A percentile compares a stretch with the other conserved stretches of the same genome.
These are phyloP conservation scores for Vulpes lagopus DNA, from an alignment of 2,113 vertebrate species.

Conservation along the genomic window DNA sequence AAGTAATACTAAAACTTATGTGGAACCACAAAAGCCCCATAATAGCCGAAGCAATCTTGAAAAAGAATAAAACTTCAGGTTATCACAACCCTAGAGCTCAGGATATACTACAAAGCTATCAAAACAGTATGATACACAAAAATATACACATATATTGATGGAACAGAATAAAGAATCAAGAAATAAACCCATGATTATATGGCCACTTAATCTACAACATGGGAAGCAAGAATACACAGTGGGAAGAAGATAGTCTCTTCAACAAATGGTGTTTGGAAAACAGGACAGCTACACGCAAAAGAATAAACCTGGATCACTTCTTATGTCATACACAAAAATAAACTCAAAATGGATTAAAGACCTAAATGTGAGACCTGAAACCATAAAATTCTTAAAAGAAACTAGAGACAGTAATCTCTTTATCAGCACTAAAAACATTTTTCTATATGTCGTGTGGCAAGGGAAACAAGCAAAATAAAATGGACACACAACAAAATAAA, in stretches of 20 bases:
- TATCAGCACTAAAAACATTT: background rate
- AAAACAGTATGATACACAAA: background rate
- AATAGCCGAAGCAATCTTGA: too few species aligned
- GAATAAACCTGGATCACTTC: background rate
- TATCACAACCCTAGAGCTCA: background rate
- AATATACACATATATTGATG: background rate
- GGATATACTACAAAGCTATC: background rate
- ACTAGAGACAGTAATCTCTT: background rate
- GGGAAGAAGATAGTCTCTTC: background rate
- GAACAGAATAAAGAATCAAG: background rate
- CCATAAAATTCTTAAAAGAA: background rate
- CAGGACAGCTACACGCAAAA: background rate
- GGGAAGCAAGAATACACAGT: background rate
- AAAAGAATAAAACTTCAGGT: too few species aligned
- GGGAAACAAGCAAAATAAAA: background rate
- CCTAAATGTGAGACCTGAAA: background rate
- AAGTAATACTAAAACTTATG: too few species aligned
- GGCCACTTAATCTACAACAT: background rate
- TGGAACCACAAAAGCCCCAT: too few species aligned
- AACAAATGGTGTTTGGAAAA: background rate
- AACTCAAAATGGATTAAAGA: background rate
- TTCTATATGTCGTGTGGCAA: background rate
- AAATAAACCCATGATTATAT: background rate
- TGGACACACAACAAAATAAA: background rate
- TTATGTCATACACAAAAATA: background rate